phyloP scores from a whole-genome alignment of 2,888 invertebrate genomes.

The Tachina lurida region DNA sequence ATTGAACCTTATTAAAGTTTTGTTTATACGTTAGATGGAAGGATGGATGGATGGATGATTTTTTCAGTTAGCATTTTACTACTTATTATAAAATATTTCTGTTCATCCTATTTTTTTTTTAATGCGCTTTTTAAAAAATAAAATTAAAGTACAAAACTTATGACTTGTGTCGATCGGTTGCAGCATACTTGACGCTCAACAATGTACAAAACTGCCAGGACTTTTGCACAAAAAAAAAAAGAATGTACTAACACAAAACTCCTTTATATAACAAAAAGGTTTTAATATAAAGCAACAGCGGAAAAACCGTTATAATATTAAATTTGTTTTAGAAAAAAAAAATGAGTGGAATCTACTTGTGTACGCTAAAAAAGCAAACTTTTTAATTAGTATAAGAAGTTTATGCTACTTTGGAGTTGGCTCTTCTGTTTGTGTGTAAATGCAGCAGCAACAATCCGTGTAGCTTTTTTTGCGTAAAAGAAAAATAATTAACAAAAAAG shows the following conservation, averaged over 20 bases:
- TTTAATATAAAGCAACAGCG: conserved; percentile 64
- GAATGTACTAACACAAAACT: conserved; percentile 35
- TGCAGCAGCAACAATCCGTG: conserved; percentile 3
- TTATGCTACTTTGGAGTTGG: conserved; percentile 63
- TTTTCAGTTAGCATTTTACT: conserved; percentile 28
- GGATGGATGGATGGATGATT: conserved; percentile 31
- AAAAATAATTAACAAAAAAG: conserved; percentile 21
- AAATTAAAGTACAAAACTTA: conserved; percentile 70
- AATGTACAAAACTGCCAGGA: conserved; percentile 60
- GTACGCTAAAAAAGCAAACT: conserved; percentile 67
- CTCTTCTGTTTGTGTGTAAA: conserved; percentile 36
- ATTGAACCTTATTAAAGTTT: conserved; percentile 73
- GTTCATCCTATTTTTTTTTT: conserved; percentile 30
- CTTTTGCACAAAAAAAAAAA: conserved; percentile 45
- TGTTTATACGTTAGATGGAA: conserved; percentile 46
- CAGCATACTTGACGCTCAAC: conserved; percentile 66
- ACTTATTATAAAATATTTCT: conserved; percentile 65
- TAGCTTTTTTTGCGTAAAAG: conserved; percentile 1
- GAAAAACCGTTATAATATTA: conserved; percentile 67
- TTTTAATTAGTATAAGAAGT: conserved; percentile 74
- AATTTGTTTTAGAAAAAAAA: conserved; percentile 61
- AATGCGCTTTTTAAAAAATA: conserved; percentile 50
- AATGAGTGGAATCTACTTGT: conserved; percentile 37
- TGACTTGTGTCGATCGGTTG: conserved; percentile 72
- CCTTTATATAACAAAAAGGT: conserved; percentile 60